Evolutionary conservation across 2,797 vertebrate species (phyloP).

Genomic region (Enteromius thamalakanensis): DNA sequence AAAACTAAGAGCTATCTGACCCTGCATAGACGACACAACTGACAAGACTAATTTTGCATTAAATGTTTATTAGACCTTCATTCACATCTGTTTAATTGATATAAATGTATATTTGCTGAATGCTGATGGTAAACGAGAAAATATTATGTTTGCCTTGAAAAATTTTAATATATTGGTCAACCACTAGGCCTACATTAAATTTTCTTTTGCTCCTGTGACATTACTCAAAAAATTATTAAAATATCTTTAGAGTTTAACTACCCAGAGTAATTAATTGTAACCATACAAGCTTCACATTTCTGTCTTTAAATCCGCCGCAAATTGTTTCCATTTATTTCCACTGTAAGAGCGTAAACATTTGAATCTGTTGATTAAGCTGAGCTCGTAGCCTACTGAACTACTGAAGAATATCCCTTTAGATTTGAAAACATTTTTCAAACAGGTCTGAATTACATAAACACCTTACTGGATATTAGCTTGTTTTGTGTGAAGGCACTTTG

Average conservation of each 20-base stretch:
- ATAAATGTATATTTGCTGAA: too few species aligned
- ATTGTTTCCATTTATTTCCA: neutral
- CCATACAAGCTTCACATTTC: neutral
- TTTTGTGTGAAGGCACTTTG: constrained; percentile 13
- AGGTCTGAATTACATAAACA: constrained; percentile 9
- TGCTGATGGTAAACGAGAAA: too few species aligned
- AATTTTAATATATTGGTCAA: too few species aligned
- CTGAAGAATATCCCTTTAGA: neutral
- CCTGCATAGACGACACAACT: neutral
- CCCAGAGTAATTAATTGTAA: neutral
- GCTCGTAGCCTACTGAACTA: neutral
- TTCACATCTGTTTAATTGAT: too few species aligned
- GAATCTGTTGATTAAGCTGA: neutral
- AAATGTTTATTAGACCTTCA: too few species aligned
- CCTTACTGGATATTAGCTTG: constrained; percentile 1
- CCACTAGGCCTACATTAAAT: too few species aligned
- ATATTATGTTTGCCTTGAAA: too few species aligned
- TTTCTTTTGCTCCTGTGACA: too few species aligned
- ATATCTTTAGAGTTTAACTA: neutral
- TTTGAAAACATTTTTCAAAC: neutral
- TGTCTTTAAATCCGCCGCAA: neutral
- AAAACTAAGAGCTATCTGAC: neutral
- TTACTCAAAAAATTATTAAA: neutral
- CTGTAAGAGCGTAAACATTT: neutral
- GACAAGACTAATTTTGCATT: neutral